Percentiles rank a stretch among this genome's conserved stretches.
phyloP scores from a whole-genome alignment of 2,797 vertebrate species.

The Sebastes taczanowskii region DNA sequence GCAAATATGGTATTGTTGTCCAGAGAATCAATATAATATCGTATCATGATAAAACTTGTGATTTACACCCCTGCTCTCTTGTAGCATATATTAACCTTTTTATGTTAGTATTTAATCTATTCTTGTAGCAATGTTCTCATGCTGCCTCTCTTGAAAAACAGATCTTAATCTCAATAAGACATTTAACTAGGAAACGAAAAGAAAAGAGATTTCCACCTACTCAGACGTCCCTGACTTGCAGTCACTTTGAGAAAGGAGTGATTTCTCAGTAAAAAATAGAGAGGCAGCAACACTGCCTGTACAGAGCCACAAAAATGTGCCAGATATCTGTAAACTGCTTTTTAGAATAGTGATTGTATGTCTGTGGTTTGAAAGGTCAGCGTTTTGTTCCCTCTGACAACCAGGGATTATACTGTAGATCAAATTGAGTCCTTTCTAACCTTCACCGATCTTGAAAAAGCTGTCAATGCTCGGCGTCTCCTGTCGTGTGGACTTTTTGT shows the following conservation, averaged over 20 bases:
- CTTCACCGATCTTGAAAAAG: slow-evolving; percentile 42
- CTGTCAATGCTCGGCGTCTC: slow-evolving; percentile 5
- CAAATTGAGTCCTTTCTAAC: slow-evolving; percentile 40
- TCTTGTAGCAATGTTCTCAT: not conserved
- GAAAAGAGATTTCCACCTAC: not conserved
- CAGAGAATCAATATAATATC: too few relatives aligned
- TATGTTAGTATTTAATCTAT: not conserved
- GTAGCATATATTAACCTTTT: not conserved
- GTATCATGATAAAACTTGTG: too few relatives aligned
- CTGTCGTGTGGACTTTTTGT: slow-evolving; percentile 10
- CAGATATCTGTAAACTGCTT: slow-evolving; percentile 18
- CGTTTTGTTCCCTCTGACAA: not conserved
- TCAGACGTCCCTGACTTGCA: not conserved
- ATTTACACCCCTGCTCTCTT: not conserved
- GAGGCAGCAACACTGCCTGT: not conserved
- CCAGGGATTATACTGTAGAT: slow-evolving; percentile 28
- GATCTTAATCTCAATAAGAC: not conserved
- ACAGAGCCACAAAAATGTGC: not conserved
- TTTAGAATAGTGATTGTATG: slow-evolving; percentile 15
- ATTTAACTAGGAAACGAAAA: not conserved
- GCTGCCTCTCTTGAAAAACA: not conserved
- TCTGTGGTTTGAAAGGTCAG: slow-evolving; percentile 31
- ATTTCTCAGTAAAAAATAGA: not conserved
- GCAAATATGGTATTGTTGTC: too few relatives aligned
- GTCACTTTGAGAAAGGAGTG: not conserved